phyloP scores from a whole-genome alignment of 2,797 vertebrate species.

The Gymnothorax javanicus region DNA sequence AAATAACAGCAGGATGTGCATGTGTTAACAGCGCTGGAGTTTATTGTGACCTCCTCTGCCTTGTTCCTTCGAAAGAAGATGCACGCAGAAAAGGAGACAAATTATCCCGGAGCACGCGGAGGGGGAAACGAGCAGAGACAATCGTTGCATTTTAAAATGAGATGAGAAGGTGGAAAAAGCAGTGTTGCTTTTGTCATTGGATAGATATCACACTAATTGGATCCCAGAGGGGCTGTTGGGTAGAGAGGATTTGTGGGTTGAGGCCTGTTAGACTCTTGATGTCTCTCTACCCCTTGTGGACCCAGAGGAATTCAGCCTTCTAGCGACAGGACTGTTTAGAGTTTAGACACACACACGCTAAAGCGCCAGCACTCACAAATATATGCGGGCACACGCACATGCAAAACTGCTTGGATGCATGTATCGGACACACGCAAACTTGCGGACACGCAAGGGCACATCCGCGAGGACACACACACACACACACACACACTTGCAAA shows the following conservation, averaged over 20 bases:
- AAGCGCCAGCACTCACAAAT: too few relatives aligned
- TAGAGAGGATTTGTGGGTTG: slow-evolving; percentile 37
- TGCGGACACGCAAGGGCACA: background rate
- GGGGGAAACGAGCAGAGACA: slow-evolving; percentile 11
- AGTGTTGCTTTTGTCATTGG: slow-evolving; percentile 71
- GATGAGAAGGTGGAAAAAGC: slow-evolving; percentile 52
- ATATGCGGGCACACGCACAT: background rate
- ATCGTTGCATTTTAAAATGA: slow-evolving; percentile 66
- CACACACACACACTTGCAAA: background rate
- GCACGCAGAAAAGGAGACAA: background rate
- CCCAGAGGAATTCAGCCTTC: background rate
- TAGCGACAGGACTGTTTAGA: background rate
- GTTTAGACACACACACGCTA: background rate
- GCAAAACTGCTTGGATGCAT: background rate
- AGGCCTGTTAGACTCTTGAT: slow-evolving; percentile 22
- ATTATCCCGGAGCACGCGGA: background rate
- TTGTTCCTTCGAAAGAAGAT: background rate
- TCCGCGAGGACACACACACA: background rate
- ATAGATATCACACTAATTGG: slow-evolving; percentile 72
- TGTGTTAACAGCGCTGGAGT: background rate
- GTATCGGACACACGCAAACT: background rate
- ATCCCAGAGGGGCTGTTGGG: slow-evolving; percentile 62
- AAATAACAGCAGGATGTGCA: background rate
- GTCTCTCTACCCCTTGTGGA: background rate
- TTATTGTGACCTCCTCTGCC: background rate